Percentiles rank a stretch among this genome's conserved stretches.
These are phyloP conservation scores for Ridgeia piscesae DNA, from an alignment of 1,140 invertebrate genomes.

Conservation along the genomic window DNA sequence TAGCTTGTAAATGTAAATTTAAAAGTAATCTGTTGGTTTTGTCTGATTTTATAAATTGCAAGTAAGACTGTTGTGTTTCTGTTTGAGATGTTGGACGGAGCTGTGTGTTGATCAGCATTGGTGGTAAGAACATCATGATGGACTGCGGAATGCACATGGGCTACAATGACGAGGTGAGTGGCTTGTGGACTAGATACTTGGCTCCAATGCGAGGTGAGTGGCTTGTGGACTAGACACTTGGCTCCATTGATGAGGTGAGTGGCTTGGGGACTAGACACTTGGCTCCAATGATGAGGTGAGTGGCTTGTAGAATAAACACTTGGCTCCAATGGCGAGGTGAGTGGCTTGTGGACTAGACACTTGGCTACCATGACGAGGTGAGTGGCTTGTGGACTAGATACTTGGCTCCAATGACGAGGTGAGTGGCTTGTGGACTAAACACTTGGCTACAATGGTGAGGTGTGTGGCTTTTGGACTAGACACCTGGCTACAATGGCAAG, in stretches of 20 bases:
- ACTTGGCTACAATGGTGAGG: too few relatives aligned
- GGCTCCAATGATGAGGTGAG: too few relatives aligned
- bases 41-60: neutral
- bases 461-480: too few relatives aligned
- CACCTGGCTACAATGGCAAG: too few relatives aligned
- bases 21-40: neutral
- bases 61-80: neutral
- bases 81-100: constrained; percentile 90
- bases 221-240: too few relatives aligned
- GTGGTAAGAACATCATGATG: constrained; percentile 98
- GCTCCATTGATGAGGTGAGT: too few relatives aligned
- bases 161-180: constrained; percentile 85
- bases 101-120: constrained; percentile 94
- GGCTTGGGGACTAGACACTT: too few relatives aligned
- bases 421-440: constrained; percentile 27
- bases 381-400: too few relatives aligned
- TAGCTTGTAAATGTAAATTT: too few relatives aligned
- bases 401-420: constrained; percentile 96
- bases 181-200: too few relatives aligned
- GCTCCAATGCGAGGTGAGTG: too few relatives aligned
- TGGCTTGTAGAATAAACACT: constrained; percentile 99
- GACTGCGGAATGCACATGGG: constrained; percentile 99
- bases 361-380: too few relatives aligned
- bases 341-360: constrained; percentile 12
- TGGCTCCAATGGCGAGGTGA: constrained; percentile 94